Base-by-base conservation (phyloP, 1,140 invertebrate genomes). In the Alviniconcha marisindica region DNA sequence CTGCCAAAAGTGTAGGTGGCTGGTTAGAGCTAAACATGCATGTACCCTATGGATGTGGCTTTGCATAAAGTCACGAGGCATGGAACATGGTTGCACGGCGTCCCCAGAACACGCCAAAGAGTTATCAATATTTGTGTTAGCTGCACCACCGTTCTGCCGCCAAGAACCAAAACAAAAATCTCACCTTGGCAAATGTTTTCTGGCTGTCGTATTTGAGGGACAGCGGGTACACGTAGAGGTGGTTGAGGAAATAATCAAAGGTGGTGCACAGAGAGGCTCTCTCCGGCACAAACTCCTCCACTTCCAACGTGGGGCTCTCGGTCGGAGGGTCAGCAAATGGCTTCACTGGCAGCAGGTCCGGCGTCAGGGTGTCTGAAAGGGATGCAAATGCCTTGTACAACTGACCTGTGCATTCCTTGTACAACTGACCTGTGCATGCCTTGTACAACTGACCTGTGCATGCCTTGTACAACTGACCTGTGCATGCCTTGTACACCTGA, bases 141-240 rank as follows among this genome's bases (percentile, higher is more conserved):
- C n/a, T n/a, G n/a, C 18, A 56, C 54, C 54, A 56, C 54, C 18
- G n/a, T 56, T 56, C 18, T n/a, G n/a, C 54, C n/a, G 18, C 18
- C 10, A 60, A 63, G 5, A 28, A 79, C 51, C 31, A 63, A 54
- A 60, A 54, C 28, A 63, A 38, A 63, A 60, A 63, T 40, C 83
- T 81, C 85, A 93, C 94, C 90, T 94, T 94, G 5, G 94, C 96
- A 88, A 98, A 97, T 87, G 95, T 94, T 91, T 98, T 98, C 92
- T 98, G 97, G n/a, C 96, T 96, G 92, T 98, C 97, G 91, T 97
- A 98, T 90, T 96, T 96, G 14, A 99, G 93, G 78, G 93, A 95
- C 82, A 96, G 93, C 0, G 98, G 98, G 93, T 98, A 98, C 2
- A 99, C 95, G 92, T 98, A 99, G 0, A 99, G 93, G 91, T 97